Conservation (phyloP, 2,113 vertebrate species). For the Myiopsitta monachus region DNA sequence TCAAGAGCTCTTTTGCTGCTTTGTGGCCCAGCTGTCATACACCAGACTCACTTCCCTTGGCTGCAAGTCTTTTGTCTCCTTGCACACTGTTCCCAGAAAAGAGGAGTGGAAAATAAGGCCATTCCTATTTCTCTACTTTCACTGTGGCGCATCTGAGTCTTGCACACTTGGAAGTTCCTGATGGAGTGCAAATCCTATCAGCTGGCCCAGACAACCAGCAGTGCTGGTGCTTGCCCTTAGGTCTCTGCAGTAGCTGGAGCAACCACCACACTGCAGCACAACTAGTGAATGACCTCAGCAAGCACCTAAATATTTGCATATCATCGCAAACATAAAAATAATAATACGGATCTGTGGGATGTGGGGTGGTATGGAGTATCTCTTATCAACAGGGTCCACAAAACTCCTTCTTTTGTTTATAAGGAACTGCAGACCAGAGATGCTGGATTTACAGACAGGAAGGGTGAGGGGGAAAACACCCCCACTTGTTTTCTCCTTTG, state of each 20-base stretch:
- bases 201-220: background rate
- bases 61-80: background rate
- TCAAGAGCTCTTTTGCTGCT: background rate
- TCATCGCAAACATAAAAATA: background rate
- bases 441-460: constrained; percentile 57
- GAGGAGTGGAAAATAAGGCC: background rate
- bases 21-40: rapidly evolving
- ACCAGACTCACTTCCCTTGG: rapidly evolving
- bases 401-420: constrained; percentile 54
- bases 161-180: background rate
- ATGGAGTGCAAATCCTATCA: background rate
- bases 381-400: constrained; percentile 61
- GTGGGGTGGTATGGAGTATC: background rate
- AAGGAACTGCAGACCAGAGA: constrained; percentile 32
- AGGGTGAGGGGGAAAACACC: constrained; percentile 59
- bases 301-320: background rate
- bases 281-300: background rate
- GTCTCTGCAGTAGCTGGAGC: background rate
- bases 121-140: background rate
- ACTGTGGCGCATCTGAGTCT: rapidly evolving
- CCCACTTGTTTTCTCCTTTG: constrained; percentile 42
- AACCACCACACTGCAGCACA: background rate
- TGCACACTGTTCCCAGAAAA: background rate
- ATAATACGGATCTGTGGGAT: background rate
- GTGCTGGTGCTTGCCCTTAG: background rate